Conservation (phyloP, 2,888 invertebrate species). For the Hoplodrina blanda region DNA sequence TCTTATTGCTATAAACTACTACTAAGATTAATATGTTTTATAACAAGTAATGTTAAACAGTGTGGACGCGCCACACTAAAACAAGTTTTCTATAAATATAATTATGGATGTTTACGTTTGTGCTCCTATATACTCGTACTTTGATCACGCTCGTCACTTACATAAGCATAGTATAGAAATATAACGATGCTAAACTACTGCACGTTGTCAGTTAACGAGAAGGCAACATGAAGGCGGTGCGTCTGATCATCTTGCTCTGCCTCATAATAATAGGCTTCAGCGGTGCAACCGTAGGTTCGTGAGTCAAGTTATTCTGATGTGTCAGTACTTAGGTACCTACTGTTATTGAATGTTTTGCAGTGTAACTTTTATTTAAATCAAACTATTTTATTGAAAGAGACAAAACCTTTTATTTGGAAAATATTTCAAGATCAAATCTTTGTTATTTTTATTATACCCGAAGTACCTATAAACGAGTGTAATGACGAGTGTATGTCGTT, state of each 20-base stretch:
- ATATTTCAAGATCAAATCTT: too few species aligned
- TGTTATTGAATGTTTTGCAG: constrained; percentile 17
- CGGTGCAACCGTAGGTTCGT: constrained; percentile 71
- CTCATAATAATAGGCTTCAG: constrained; percentile 64
- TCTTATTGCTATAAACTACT: too few species aligned
- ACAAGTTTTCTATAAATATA: too few species aligned
- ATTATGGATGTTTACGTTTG: too few species aligned
- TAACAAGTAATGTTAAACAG: too few species aligned
- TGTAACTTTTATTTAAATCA: constrained; percentile 1
- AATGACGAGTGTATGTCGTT: too few species aligned
- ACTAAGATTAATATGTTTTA: too few species aligned
- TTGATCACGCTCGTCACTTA: constrained; percentile 74
- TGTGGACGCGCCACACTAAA: too few species aligned
- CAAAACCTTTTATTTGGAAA: not conserved
- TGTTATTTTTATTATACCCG: too few species aligned
- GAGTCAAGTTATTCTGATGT: constrained; percentile 32
- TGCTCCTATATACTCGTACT: constrained; percentile 56
- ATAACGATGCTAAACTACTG: constrained; percentile 78
- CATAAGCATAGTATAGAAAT: constrained; percentile 71
- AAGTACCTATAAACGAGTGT: too few species aligned
- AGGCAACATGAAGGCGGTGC: constrained; percentile 77
- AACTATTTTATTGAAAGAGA: not conserved
- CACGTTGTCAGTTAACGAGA: constrained; percentile 71
- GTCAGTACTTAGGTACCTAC: constrained; percentile 3
- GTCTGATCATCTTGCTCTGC: constrained; percentile 70